Base-by-base conservation (phyloP, 2,113 vertebrate species). In the Oryzias melastigma region DNA sequence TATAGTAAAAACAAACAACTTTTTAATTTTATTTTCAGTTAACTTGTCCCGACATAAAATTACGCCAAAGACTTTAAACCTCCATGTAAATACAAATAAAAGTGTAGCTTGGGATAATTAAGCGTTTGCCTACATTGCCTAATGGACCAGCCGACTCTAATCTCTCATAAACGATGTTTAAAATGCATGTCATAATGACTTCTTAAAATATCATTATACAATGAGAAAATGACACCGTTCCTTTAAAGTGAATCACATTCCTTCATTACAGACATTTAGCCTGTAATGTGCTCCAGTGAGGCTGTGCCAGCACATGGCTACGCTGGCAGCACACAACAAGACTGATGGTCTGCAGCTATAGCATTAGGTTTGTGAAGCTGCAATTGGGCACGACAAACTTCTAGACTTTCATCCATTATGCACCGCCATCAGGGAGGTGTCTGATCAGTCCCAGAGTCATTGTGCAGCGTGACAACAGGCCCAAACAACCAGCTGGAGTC, bases 371-470 rank as follows among this genome's bases (percentile, higher is more conserved):
- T 60, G 44, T 16, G 22, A 52, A 25, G 50, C 40, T 59, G 19
- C 48, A 48, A 45, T 40, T 51, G 8, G 46, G 24, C 45, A 51
- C 20, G 19, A 18, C 42, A 48, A 17, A 13, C 13, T 52, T 52
- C 51, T 35, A 58, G 29, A 59, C 29, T 59, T 44, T 18, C 50
- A 59, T 54, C 43, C 7, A 16, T 59, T 54, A 59, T 12, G 4
- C 44, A 54, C 7, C 3, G 14, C 43, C 54, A 48, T n/a, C 22
- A 47, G 54, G 48, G 53, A 71, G 42, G 14, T 20, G 49, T 71
- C 55, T 54, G 45, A 65, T 59, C 52, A 44, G 29, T 50, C 44
- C 43, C 24, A 65, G 42, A 59, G 59, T 72, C 44, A 42, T 22
- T 72, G 18, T 65, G 46, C 62, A 42, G 55, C 45, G 24, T 24